Percentiles rank a stretch among this genome's conserved stretches.
Conservation (phyloP, 2,888 invertebrate species). For the Drosophila gaucha region DNA sequence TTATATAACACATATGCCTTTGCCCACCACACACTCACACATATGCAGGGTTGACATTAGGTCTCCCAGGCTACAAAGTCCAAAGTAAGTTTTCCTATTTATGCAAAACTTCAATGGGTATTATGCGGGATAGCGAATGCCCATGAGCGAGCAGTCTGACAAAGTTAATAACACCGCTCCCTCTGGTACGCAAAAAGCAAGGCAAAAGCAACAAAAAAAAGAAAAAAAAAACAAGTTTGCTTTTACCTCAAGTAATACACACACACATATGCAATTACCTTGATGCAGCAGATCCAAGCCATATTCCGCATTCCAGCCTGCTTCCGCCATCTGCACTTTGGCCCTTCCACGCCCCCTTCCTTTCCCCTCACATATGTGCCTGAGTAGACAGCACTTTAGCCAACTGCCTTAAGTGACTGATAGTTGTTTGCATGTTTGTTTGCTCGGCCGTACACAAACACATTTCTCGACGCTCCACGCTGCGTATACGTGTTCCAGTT, state of each 20-base stretch:
- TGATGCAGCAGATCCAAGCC: constrained; percentile 21
- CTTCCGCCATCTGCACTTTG: not conserved
- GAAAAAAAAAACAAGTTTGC: constrained; percentile 25
- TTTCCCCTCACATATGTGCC: constrained; percentile 1
- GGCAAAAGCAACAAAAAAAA: too few relatives aligned
- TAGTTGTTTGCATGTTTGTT: constrained; percentile 78
- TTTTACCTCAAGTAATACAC: constrained; percentile 18
- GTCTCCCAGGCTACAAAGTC: constrained; percentile 5
- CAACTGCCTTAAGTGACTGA: constrained; percentile 75
- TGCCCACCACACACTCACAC: not conserved
- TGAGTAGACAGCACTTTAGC: constrained; percentile 49
- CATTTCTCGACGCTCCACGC: constrained; percentile 41
- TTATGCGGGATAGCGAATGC: not conserved
- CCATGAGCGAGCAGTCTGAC: not conserved
- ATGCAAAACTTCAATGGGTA: constrained; percentile 2
- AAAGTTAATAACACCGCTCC: constrained; percentile 14
- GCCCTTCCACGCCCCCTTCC: not conserved
- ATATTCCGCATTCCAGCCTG: constrained; percentile 5
- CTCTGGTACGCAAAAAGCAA: not conserved
- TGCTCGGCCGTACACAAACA: constrained; percentile 45
- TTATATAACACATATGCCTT: not conserved
- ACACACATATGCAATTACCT: constrained; percentile 19
- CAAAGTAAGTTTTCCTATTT: constrained; percentile 1
- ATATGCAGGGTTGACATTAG: not conserved
- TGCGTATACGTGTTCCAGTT: constrained; percentile 51